phyloP scores from a whole-genome alignment of 2,797 vertebrate species.

The Sorex maritimensis region DNA sequence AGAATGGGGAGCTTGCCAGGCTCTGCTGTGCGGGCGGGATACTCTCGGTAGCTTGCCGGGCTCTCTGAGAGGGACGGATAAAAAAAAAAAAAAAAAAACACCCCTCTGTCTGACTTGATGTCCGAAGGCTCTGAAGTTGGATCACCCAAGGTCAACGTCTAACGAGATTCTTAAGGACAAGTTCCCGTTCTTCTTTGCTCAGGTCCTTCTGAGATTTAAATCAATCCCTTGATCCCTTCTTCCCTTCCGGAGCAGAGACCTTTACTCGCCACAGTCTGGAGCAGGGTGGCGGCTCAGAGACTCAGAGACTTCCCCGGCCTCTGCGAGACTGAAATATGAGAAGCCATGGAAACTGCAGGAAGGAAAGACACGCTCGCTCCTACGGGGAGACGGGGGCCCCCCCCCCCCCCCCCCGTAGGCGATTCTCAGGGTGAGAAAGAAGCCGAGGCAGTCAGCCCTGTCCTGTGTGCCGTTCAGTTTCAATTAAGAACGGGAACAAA shows the following conservation, averaged over 20 bases:
- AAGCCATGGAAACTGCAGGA: constrained; percentile 14
- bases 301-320: neutral
- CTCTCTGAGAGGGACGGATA: too few relatives aligned
- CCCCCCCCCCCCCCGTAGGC: too few relatives aligned
- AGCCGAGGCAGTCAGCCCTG: neutral
- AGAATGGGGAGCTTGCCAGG: too few relatives aligned
- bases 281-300: constrained; percentile 33
- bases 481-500: constrained; percentile 39
- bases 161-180: constrained; percentile 72
- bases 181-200: constrained; percentile 64
- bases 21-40: too few relatives aligned
- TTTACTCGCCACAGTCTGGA: constrained; percentile 72
- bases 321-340: constrained; percentile 50
- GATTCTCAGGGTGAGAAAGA: neutral
- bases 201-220: constrained; percentile 46
- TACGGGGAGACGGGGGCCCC: too few relatives aligned
- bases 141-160: constrained; percentile 62
- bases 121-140: constrained; percentile 56
- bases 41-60: too few relatives aligned
- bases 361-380: constrained; percentile 4
- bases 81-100: too few relatives aligned
- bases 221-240: constrained; percentile 50
- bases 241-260: constrained; percentile 17
- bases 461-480: neutral
- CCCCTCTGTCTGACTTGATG: constrained; percentile 12